Conservation (phyloP, 1,140 invertebrate species). For the Wasmannia auropunctata region DNA sequence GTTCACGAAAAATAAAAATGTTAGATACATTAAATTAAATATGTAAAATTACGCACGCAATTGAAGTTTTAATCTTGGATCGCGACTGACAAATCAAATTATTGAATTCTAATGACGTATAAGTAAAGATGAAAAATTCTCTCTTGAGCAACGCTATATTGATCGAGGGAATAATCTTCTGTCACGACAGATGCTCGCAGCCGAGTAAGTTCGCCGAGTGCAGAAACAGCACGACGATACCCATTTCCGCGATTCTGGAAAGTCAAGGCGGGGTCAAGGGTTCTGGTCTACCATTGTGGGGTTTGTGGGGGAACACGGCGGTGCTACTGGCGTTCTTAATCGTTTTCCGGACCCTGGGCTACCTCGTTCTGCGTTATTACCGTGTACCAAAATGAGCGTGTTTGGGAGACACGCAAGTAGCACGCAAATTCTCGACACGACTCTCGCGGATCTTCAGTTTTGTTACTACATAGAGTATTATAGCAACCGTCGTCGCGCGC, state of each 20-base stretch:
- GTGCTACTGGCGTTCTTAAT: conserved; percentile 91
- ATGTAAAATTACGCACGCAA: background rate
- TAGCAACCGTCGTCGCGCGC: background rate
- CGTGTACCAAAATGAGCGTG: conserved; percentile 87
- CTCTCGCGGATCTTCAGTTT: conserved; percentile 30
- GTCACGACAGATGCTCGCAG: conserved; percentile 87
- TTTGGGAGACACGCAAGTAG: conserved; percentile 30
- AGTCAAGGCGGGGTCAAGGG: conserved; percentile 87
- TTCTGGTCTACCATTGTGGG: conserved; percentile 89
- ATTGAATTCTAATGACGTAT: background rate
- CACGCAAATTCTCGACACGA: conserved; percentile 41
- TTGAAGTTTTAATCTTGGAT: background rate
- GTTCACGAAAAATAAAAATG: background rate
- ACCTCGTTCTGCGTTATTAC: conserved; percentile 91
- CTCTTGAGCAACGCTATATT: background rate
- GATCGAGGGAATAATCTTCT: conserved; percentile 14
- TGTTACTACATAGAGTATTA: conserved; percentile 9
- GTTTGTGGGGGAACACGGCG: conserved; percentile 91
- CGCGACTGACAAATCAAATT: background rate
- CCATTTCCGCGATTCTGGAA: conserved; percentile 89
- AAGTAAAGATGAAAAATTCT: background rate
- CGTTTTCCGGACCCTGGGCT: conserved; percentile 91
- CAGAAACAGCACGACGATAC: conserved; percentile 87
- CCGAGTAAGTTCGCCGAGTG: conserved; percentile 90
- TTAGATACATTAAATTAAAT: background rate